Evolutionary conservation across 2,113 vertebrate species (phyloP).

Genomic region (Daphoenositta chrysoptera): DNA sequence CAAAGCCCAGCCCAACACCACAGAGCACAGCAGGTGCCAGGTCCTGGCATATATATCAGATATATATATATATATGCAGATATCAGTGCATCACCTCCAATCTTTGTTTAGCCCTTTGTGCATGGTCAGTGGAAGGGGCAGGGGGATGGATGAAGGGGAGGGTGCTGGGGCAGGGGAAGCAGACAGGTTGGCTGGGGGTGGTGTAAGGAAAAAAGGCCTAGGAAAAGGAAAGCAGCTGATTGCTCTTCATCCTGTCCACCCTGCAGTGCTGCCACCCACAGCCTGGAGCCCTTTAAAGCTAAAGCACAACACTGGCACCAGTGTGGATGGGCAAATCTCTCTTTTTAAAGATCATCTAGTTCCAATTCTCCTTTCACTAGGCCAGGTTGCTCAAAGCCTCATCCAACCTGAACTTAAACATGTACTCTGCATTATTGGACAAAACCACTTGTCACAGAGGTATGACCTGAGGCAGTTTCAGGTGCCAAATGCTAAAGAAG

Average conservation of each 20-base stretch:
- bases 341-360: background rate
- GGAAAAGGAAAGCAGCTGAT: background rate
- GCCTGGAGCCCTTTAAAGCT: background rate
- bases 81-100: background rate
- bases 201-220: background rate
- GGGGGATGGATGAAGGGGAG: background rate
- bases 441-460: background rate
- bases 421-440: background rate
- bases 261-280: background rate
- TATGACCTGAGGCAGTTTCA: background rate
- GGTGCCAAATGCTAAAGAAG: background rate
- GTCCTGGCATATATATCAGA: too few relatives aligned
- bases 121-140: background rate
- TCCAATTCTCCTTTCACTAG: background rate
- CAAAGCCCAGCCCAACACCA: background rate
- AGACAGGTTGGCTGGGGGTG: background rate
- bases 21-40: background rate
- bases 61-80: too few relatives aligned
- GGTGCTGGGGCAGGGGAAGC: background rate
- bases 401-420: background rate
- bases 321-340: background rate
- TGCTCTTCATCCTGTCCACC: background rate
- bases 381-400: background rate
- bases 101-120: background rate
- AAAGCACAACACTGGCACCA: background rate